Evolutionary conservation across 2,113 vertebrate genomes (phyloP), one percentile per base, ranked within the genome.

Genomic region (Nannobrachium achirus): DNA sequence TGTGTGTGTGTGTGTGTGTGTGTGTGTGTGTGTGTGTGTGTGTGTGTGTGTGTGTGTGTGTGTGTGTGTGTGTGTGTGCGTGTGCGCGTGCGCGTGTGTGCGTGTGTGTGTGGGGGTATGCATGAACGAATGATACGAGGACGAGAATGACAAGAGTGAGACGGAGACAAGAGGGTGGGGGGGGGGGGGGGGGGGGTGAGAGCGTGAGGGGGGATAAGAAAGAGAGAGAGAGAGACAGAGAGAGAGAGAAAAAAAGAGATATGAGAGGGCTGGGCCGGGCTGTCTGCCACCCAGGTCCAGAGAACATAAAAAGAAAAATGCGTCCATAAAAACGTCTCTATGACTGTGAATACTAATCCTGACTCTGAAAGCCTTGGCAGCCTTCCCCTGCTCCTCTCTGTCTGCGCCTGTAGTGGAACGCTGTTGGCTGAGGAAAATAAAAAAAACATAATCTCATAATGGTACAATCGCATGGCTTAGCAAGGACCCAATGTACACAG

Each of bases 221-320:
- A 33, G 25, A 33, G 6, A 33, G 25, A 33, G 25, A 1, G 2
- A 25, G 25, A 33, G 25, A 33, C n/a, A n/a, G 20, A 1, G 2
- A 84, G 79, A 13, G 16, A 38, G 5, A 75, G 70, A 74, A 58
- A 39, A 75, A 78, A 76, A 79, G 78, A 78, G 86, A 78, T 82
- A 86, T 82, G 80, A 86, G 85, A 72, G 79, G 77, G 87, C 69
- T 80, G 81, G 80, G 84, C 82, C 67, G 72, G 59, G 86, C 80
- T 89, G 87, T 86, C 86, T 88, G 84, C 78, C 76, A 86, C 78
- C 79, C 66, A 84, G 85, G 84, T 84, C 86, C 75, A 66, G 75
- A 69, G 83, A 87, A 88, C 88, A 89, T 89, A 81, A 88, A 89
- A 81, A 88, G 88, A 87, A 88, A 89, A 88, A 88, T 88, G 84